These are phyloP conservation scores for Pseudomyrmex dendroicus DNA, from an alignment of 1,140 invertebrate species.

Conservation along the genomic window DNA sequence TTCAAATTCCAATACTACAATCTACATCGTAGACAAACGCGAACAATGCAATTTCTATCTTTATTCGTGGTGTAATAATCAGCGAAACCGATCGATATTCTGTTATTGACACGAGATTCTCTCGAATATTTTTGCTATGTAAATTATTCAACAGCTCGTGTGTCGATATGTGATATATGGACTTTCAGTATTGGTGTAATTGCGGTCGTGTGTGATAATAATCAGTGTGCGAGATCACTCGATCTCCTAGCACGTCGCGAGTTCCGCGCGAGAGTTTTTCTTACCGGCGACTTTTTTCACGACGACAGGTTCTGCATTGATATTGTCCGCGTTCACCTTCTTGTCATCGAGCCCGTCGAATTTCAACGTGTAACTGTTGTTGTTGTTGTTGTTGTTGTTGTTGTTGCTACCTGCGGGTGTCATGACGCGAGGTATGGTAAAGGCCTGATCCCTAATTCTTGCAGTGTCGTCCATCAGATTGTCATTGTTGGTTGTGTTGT, in stretches of 20 bases:
- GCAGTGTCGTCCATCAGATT: constrained; percentile 29
- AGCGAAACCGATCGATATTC: constrained; percentile 15
- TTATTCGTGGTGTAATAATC: not conserved
- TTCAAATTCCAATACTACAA: constrained; percentile 7
- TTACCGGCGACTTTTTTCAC: constrained; percentile 80
- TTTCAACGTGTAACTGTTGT: constrained; percentile 64
- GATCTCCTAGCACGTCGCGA: not conserved
- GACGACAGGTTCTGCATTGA: constrained; percentile 72
- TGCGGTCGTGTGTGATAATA: too few relatives aligned
- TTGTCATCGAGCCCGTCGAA: constrained; percentile 60
- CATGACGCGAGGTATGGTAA: constrained; percentile 33
- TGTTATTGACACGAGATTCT: not conserved
- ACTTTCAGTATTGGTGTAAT: not conserved
- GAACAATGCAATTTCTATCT: not conserved
- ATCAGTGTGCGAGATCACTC: not conserved
- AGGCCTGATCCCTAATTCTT: constrained; percentile 49
- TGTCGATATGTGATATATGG: not conserved
- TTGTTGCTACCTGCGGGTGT: constrained; percentile 64
- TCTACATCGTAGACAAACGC: not conserved
- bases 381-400: constrained; percentile 13
- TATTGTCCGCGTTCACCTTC: constrained; percentile 66
- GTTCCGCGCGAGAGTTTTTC: constrained; percentile 17
- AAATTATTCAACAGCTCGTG: not conserved
- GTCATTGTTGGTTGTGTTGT: constrained; percentile 45
- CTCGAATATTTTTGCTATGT: not conserved